Percentiles rank a stretch among this genome's conserved stretches.
These are phyloP conservation scores for Neoseiulus cucumeris DNA, from an alignment of 1,140 invertebrate genomes.

Conservation along the genomic window DNA sequence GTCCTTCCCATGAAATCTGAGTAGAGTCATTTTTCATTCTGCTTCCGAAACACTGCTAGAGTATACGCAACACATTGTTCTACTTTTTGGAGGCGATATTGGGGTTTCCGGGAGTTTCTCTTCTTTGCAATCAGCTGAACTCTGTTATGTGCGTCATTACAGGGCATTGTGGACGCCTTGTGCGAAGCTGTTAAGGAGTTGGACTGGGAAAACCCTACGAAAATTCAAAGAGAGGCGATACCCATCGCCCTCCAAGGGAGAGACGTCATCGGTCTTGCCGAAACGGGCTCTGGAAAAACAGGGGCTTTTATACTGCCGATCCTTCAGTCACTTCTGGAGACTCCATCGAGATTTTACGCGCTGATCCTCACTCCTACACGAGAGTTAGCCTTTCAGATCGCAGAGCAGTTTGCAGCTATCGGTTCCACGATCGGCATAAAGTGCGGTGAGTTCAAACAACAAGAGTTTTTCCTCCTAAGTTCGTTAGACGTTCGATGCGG, in stretches of 20 bases:
- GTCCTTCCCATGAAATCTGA: too few species aligned
- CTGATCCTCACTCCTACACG: constrained; percentile 84
- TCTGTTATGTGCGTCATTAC: too few species aligned
- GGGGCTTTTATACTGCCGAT: constrained; percentile 92
- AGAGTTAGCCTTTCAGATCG: constrained; percentile 62
- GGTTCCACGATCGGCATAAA: constrained; percentile 67
- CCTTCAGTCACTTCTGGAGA: constrained; percentile 65
- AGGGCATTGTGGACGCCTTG: constrained; percentile 71
- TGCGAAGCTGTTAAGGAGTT: constrained; percentile 70
- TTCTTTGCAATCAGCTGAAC: too few species aligned
- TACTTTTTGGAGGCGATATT: too few species aligned
- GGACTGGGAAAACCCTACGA: constrained; percentile 81
- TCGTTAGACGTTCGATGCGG: too few species aligned
- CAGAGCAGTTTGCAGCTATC: constrained; percentile 37
- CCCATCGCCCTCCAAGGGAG: constrained; percentile 70
- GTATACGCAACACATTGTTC: too few species aligned
- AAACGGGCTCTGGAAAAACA: constrained; percentile 96
- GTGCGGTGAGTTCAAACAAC: constrained; percentile 38
- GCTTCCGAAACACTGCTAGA: too few species aligned
- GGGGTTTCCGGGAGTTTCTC: too few species aligned
- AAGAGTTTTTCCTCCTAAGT: constrained; percentile 13
- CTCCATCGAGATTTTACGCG: constrained; percentile 80
- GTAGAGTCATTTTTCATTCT: too few species aligned
- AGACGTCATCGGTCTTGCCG: constrained; percentile 88
- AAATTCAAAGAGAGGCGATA: constrained; percentile 84